These are phyloP conservation scores for Nomada lathburiana DNA, from an alignment of 2,888 invertebrate genomes.

Conservation along the genomic window DNA sequence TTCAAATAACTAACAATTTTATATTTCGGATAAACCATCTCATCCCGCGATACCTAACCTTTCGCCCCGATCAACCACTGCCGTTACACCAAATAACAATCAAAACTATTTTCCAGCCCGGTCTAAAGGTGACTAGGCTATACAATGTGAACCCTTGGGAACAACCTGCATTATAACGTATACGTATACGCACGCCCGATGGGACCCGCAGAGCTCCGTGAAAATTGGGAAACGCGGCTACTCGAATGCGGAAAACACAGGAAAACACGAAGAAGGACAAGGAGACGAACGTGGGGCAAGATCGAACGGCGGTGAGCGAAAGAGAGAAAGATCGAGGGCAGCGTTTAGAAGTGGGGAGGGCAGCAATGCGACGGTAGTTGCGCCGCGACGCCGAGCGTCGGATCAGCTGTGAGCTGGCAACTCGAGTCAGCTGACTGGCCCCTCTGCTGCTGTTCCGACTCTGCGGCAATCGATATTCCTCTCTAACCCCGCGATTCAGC, in stretches of 20 bases:
- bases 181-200: not conserved
- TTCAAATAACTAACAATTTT: too few species aligned
- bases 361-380: slow-evolving; percentile 80
- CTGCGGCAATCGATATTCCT: slow-evolving; percentile 81
- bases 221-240: slow-evolving; percentile 26
- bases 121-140: too few species aligned
- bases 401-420: slow-evolving; percentile 79
- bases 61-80: too few species aligned
- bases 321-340: not conserved
- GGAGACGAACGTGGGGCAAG: not conserved
- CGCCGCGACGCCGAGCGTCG: slow-evolving; percentile 71
- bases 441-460: slow-evolving; percentile 65
- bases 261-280: slow-evolving; percentile 4
- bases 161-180: too few species aligned
- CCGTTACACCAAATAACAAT: too few species aligned
- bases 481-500: slow-evolving; percentile 63
- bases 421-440: slow-evolving; percentile 81
- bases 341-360: slow-evolving; percentile 46
- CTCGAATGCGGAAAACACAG: not conserved
- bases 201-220: slow-evolving; percentile 10
- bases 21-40: too few species aligned
- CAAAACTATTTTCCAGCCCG: too few species aligned
- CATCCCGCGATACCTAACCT: too few species aligned
- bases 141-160: too few species aligned
- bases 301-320: not conserved